These are phyloP conservation scores for Psittacus erithacus DNA, from an alignment of 2,113 vertebrate genomes.

Conservation along the genomic window DNA sequence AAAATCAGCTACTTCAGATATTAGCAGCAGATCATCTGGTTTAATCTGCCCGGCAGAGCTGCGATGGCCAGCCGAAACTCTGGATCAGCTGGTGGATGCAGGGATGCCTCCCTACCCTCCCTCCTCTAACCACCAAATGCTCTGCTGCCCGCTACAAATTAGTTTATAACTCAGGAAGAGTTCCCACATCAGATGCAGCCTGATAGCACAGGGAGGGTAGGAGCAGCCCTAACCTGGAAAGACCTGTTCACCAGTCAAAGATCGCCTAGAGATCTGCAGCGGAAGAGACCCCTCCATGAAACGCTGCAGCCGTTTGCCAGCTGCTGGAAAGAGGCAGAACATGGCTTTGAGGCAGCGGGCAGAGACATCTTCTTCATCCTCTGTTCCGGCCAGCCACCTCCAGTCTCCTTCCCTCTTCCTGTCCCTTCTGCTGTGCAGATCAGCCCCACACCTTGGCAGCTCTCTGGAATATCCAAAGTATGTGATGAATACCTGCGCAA, in stretches of 20 bases:
- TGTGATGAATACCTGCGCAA: constrained; percentile 16
- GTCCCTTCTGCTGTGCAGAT: rapidly evolving
- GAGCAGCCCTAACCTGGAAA: constrained; percentile 58
- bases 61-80: rapidly evolving
- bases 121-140: constrained; percentile 18
- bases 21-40: not conserved
- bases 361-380: not conserved
- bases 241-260: constrained; percentile 2
- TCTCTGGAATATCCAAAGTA: not conserved
- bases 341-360: not conserved
- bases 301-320: not conserved
- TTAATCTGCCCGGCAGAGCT: not conserved
- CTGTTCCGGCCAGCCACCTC: not conserved
- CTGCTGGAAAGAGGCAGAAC: not conserved
- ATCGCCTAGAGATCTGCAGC: not conserved
- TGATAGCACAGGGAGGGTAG: constrained; percentile 22
- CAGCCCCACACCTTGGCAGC: constrained; percentile 10
- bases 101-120: not conserved
- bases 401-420: not conserved
- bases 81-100: not conserved
- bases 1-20: not conserved
- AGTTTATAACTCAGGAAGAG: constrained; percentile 10
- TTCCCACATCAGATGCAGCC: constrained; percentile 24
- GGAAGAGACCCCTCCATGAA: not conserved
- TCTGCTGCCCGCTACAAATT: constrained; percentile 57